Percentiles rank a stretch among this genome's conserved stretches.
Conservation (phyloP, 2,888 invertebrate genomes). For the Galeruca laticollis region DNA sequence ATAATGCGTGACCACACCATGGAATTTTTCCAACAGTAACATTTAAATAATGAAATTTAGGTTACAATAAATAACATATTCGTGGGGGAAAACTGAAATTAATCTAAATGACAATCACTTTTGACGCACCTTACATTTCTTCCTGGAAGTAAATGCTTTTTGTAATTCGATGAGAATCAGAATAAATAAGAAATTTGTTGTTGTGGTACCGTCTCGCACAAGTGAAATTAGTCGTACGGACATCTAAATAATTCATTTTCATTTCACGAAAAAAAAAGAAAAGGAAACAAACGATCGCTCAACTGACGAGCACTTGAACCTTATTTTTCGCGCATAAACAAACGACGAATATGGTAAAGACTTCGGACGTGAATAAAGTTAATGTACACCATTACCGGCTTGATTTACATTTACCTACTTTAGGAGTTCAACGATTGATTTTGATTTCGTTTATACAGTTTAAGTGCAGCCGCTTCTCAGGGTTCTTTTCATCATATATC, state of each 20-base stretch:
- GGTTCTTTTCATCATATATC: not conserved
- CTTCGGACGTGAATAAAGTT: constrained; percentile 2
- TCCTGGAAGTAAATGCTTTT: constrained; percentile 7
- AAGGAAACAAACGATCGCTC: constrained; percentile 5
- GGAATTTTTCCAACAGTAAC: not conserved
- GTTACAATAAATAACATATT: not conserved
- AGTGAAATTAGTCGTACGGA: constrained; percentile 8
- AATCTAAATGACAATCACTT: constrained; percentile 8
- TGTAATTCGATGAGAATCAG: constrained; percentile 9
- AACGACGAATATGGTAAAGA: not conserved
- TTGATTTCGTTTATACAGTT: not conserved
- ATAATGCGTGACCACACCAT: too few relatives aligned
- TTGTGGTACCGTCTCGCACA: not conserved
- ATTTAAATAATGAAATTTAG: not conserved
- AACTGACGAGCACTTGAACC: not conserved
- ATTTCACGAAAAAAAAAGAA: not conserved
- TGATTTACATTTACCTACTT: constrained; percentile 8
- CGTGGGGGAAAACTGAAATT: not conserved
- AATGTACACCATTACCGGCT: not conserved
- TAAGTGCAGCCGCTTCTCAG: not conserved
- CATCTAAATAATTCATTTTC: constrained; percentile 14
- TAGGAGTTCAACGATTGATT: not conserved
- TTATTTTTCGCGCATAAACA: not conserved
- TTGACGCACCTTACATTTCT: constrained; percentile 6
- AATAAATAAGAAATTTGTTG: constrained; percentile 13